Conservation (phyloP, 2,113 vertebrate genomes). For the Galbula dea region DNA sequence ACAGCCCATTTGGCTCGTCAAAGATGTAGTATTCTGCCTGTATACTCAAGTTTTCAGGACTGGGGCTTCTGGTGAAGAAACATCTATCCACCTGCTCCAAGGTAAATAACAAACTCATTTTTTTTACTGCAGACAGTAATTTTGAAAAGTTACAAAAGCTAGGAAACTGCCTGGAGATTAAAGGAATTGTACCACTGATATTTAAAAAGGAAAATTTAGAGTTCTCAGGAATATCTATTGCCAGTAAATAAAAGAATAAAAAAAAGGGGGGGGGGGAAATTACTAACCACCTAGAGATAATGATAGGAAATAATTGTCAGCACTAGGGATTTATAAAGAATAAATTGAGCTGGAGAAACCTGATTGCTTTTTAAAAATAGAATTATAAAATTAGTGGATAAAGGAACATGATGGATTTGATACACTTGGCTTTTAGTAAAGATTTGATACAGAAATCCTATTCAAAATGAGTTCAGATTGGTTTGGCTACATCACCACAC, state of each 20-base stretch:
- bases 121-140: background rate
- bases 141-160: background rate
- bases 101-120: background rate
- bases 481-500: constrained; percentile 16
- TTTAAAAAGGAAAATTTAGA: background rate
- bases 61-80: background rate
- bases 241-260: background rate
- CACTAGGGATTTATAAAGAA: background rate
- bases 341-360: background rate
- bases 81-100: background rate
- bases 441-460: constrained; percentile 48
- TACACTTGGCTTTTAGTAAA: constrained; percentile 47
- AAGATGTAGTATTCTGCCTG: background rate
- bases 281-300: background rate
- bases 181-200: background rate
- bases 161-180: background rate
- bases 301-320: constrained; percentile 7
- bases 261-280: background rate
- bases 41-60: background rate
- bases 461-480: constrained; percentile 48
- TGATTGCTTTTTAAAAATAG: background rate
- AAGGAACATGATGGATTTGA: background rate
- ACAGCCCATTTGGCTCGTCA: background rate
- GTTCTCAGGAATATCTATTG: background rate
- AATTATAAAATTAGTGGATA: constrained; percentile 56